Percentiles rank a stretch among this genome's conserved stretches.
These are phyloP conservation scores for Brachyptera putata DNA, from an alignment of 2,888 invertebrate genomes.

Conservation along the genomic window DNA sequence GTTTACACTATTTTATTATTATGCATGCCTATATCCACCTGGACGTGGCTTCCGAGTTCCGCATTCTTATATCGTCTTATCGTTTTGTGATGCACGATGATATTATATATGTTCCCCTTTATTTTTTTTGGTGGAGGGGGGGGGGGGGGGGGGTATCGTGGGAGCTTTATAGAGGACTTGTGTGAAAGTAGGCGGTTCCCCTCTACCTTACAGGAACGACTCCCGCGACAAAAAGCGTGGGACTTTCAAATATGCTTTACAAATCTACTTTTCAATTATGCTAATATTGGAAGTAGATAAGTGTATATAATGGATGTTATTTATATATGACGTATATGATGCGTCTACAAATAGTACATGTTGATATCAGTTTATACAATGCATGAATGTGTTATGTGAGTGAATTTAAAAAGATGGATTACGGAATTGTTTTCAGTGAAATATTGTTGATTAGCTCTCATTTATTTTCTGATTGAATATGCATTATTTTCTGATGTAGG, in stretches of 20 bases:
- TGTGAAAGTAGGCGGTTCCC: slow-evolving; percentile 13
- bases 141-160: slow-evolving; percentile 5
- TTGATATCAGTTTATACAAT: too few relatives aligned
- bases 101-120: background rate
- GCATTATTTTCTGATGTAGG: too few relatives aligned
- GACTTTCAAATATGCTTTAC: background rate
- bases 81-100: background rate
- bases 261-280: slow-evolving; percentile 4
- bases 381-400: too few relatives aligned
- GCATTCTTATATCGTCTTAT: slow-evolving; percentile 3
- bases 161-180: slow-evolving; percentile 10
- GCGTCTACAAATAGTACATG: background rate
- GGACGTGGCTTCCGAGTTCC: slow-evolving; percentile 18
- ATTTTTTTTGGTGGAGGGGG: background rate
- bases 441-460: too few relatives aligned
- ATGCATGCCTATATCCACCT: background rate
- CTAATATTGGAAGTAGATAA: slow-evolving; percentile 7
- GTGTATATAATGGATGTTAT: background rate
- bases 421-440: too few relatives aligned
- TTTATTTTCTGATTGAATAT: too few relatives aligned
- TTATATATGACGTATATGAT: too few relatives aligned
- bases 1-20: background rate
- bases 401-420: too few relatives aligned
- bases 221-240: slow-evolving; percentile 12
- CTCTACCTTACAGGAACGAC: background rate